These are phyloP conservation scores for Microtus ochrogaster DNA, from an alignment of 2,113 vertebrate genomes.

Conservation along the genomic window DNA sequence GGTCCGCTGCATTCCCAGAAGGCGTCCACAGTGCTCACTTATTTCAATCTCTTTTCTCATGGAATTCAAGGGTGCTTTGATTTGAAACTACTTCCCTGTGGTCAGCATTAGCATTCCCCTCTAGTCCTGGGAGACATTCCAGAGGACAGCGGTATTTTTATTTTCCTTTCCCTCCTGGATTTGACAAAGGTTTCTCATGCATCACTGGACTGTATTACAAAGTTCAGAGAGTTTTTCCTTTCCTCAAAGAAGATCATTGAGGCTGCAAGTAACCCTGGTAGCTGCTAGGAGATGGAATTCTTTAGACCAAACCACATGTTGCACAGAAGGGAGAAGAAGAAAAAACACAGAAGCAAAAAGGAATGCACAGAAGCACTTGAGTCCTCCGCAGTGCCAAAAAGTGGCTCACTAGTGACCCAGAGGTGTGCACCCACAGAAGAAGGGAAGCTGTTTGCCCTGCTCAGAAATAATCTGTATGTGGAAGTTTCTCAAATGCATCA, in stretches of 20 bases:
- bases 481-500: background rate
- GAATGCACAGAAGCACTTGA: background rate
- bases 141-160: conserved; percentile 56
- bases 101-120: conserved; percentile 72
- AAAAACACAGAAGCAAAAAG: background rate
- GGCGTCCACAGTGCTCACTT: background rate
- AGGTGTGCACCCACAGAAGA: background rate
- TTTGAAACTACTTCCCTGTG: conserved; percentile 66
- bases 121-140: conserved; percentile 75
- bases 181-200: conserved; percentile 71
- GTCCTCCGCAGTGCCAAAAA: background rate
- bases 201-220: conserved; percentile 70
- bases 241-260: conserved; percentile 65
- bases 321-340: conserved; percentile 1
- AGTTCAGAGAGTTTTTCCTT: conserved; percentile 62
- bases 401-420: background rate
- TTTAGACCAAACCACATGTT: conserved; percentile 53
- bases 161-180: conserved; percentile 42
- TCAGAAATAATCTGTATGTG: background rate
- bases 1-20: conserved; percentile 8
- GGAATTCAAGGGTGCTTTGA: conserved; percentile 65
- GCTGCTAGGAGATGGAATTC: conserved; percentile 81
- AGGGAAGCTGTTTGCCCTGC: background rate
- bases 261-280: conserved; percentile 68
- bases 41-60: conserved; percentile 57